Evolutionary conservation across 2,888 invertebrate genomes (phyloP).

Genomic region (Lasioglossum zephyrum): DNA sequence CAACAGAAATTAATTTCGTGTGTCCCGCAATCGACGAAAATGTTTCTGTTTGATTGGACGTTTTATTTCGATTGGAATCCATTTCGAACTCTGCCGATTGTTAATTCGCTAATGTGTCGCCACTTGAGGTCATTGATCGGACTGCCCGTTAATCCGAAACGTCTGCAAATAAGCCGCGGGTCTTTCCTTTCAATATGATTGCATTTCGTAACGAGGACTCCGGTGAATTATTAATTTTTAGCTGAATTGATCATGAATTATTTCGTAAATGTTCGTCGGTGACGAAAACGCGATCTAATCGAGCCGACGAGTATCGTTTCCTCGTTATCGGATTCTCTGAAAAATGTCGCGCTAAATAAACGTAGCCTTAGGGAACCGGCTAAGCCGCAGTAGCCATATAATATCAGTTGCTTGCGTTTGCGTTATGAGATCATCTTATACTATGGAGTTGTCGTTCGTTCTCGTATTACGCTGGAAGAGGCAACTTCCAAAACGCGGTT

Average conservation of each 20-base stretch:
- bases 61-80: neutral
- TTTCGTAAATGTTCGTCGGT: neutral
- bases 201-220: neutral
- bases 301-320: conserved; percentile 31
- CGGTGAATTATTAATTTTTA: neutral
- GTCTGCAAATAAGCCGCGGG: conserved; percentile 10
- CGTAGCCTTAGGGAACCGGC: conserved; percentile 57
- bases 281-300: conserved; percentile 5
- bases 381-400: conserved; percentile 64
- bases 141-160: conserved; percentile 24
- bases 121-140: conserved; percentile 58
- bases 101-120: conserved; percentile 55
- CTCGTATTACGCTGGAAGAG: conserved; percentile 56
- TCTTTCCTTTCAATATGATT: neutral
- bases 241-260: neutral
- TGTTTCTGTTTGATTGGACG: neutral
- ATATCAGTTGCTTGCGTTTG: conserved; percentile 65
- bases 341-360: conserved; percentile 55
- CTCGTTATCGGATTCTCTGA: conserved; percentile 34
- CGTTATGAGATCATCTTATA: conserved; percentile 69
- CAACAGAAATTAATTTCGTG: neutral
- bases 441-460: conserved; percentile 28
- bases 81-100: neutral
- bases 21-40: neutral
- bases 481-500: conserved; percentile 37